Evolutionary conservation across 1,140 invertebrate genomes (phyloP).

Genomic region (Plutomurus gul): DNA sequence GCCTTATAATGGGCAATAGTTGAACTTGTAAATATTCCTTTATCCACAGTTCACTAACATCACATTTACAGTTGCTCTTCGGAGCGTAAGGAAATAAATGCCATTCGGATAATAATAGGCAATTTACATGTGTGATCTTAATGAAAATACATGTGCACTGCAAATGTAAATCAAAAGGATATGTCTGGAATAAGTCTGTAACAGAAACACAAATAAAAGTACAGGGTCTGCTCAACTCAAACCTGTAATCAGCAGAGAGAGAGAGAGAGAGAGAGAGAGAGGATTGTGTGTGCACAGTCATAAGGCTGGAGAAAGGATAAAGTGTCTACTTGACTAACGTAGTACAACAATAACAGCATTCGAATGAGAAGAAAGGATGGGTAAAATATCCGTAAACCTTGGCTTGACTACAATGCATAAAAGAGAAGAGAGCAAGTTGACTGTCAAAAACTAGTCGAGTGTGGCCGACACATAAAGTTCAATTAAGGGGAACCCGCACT

Average conservation of each 20-base stretch:
- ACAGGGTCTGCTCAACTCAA: not conserved
- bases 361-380: too few species aligned
- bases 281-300: too few species aligned
- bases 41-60: slow-evolving; percentile 22
- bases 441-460: not conserved
- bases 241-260: slow-evolving; percentile 5
- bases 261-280: too few species aligned
- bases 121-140: slow-evolving; percentile 32
- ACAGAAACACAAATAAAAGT: too few species aligned
- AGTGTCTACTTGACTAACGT: too few species aligned
- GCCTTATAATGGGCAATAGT: not conserved
- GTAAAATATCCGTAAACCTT: not conserved
- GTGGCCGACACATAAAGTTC: slow-evolving; percentile 2
- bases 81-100: not conserved
- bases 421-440: not conserved
- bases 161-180: slow-evolving; percentile 22
- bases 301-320: too few species aligned
- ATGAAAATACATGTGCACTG: slow-evolving; percentile 29
- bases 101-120: slow-evolving; percentile 6
- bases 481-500: slow-evolving; percentile 21
- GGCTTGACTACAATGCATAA: not conserved
- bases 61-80: slow-evolving; percentile 7
- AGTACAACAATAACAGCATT: too few species aligned
- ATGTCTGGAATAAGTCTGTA: too few species aligned
- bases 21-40: slow-evolving; percentile 10